phyloP scores from a whole-genome alignment of 2,888 invertebrate species.

The Chloroclystis v-ata region DNA sequence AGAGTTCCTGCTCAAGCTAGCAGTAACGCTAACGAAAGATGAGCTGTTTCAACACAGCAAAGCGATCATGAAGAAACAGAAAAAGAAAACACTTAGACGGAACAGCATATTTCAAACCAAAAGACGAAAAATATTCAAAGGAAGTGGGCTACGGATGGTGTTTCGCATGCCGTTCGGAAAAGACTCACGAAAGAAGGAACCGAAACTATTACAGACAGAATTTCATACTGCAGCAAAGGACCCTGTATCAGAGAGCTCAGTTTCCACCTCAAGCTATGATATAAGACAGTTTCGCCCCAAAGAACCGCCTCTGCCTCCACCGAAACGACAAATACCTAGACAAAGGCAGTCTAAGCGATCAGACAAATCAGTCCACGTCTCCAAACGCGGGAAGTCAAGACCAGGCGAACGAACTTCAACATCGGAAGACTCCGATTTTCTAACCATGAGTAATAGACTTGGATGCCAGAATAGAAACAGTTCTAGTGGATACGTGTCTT shows the following conservation, averaged over 20 bases:
- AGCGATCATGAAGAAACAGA: conserved; percentile 91
- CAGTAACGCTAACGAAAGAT: conserved; percentile 93
- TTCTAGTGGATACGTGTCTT: conserved; percentile 87
- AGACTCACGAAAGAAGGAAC: conserved; percentile 56
- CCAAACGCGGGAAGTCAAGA: conserved; percentile 69
- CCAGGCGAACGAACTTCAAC: conserved; percentile 80
- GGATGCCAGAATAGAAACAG: conserved; percentile 81
- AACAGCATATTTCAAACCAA: conserved; percentile 78
- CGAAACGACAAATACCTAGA: conserved; percentile 63
- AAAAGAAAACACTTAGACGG: conserved; percentile 81
- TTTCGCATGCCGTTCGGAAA: conserved; percentile 80
- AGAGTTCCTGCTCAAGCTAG: conserved; percentile 91
- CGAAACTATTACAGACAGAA: conserved; percentile 44
- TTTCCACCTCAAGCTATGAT: conserved; percentile 81
- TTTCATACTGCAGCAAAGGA: conserved; percentile 49
- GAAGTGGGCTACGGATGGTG: conserved; percentile 80
- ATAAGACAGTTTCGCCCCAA: conserved; percentile 80
- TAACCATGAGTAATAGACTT: conserved; percentile 76
- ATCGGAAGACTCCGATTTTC: conserved; percentile 80
- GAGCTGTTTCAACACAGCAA: conserved; percentile 94
- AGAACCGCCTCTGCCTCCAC: conserved; percentile 62
- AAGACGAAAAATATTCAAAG: conserved; percentile 78
- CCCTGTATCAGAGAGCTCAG: conserved; percentile 76
- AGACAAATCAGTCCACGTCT: conserved; percentile 61
- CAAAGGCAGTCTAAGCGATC: conserved; percentile 64